A percentile compares a stretch with the other conserved stretches of the same genome.
phyloP scores from a whole-genome alignment of 2,888 invertebrate species.

The Nemotelus nigrinus region DNA sequence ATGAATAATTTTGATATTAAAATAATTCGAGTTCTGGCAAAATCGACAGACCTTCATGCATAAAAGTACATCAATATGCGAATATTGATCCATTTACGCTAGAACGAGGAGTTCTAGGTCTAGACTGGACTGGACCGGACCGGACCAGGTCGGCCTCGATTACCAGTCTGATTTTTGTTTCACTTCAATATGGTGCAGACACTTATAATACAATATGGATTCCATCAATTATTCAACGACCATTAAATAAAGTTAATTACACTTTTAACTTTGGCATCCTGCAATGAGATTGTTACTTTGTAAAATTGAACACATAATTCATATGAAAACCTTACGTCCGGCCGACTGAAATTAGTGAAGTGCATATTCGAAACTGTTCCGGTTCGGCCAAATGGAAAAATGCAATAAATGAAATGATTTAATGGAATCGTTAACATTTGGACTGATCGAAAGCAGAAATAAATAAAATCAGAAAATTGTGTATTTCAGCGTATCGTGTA shows the following conservation, averaged over 20 bases:
- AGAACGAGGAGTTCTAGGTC: neutral
- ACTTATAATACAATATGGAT: slow-evolving; percentile 41
- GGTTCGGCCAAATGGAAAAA: slow-evolving; percentile 34
- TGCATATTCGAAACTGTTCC: slow-evolving; percentile 37
- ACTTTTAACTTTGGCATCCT: slow-evolving; percentile 40
- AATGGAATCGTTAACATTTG: neutral
- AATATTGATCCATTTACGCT: slow-evolving; percentile 28
- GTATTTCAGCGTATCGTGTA: too few species aligned
- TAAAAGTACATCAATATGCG: neutral
- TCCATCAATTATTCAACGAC: slow-evolving; percentile 43
- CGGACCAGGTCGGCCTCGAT: neutral
- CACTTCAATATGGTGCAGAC: slow-evolving; percentile 35
- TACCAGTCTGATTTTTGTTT: slow-evolving; percentile 13
- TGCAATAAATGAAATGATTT: slow-evolving; percentile 36
- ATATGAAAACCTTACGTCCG: slow-evolving; percentile 19
- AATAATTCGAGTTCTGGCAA: slow-evolving; percentile 3
- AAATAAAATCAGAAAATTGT: too few species aligned
- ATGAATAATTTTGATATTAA: slow-evolving; percentile 30
- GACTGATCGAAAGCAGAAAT: too few species aligned
- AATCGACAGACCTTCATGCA: neutral
- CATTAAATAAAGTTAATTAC: slow-evolving; percentile 45
- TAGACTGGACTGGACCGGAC: neutral
- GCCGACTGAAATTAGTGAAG: slow-evolving; percentile 29
- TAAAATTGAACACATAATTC: slow-evolving; percentile 40
- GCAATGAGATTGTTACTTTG: slow-evolving; percentile 40